Percentiles rank a stretch among this genome's conserved stretches.
These are phyloP conservation scores for Eristalis intricaria DNA, from an alignment of 2,888 invertebrate species.

Conservation along the genomic window DNA sequence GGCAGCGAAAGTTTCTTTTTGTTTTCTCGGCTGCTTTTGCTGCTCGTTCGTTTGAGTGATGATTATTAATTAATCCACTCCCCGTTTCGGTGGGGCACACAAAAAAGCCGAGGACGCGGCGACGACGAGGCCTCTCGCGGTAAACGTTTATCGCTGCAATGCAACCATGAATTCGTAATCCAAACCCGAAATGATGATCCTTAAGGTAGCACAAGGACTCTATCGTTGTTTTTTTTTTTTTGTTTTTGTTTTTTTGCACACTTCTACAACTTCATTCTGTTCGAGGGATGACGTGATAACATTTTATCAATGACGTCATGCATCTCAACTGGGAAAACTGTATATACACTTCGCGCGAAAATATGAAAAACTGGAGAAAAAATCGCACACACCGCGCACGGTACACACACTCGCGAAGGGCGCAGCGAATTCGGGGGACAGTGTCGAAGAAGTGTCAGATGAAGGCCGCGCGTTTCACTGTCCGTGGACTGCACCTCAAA, in stretches of 20 bases:
- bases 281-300: conserved; percentile 55
- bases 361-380: neutral
- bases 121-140: neutral
- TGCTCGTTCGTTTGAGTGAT: neutral
- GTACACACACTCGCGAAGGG: conserved; percentile 5
- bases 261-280: conserved; percentile 11
- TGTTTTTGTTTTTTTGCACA: neutral
- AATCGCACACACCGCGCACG: neutral
- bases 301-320: conserved; percentile 67
- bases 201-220: neutral
- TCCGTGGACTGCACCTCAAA: neutral
- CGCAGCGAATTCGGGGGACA: neutral
- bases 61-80: conserved; percentile 47
- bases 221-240: neutral
- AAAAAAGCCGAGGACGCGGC: neutral
- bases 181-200: neutral
- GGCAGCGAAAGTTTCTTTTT: neutral
- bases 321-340: neutral
- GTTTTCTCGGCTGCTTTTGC: neutral
- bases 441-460: conserved; percentile 26
- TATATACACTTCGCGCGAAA: conserved; percentile 43
- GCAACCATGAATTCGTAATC: neutral
- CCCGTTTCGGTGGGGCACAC: neutral
- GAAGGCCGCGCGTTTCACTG: conserved; percentile 30
- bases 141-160: neutral